A percentile compares a stretch with the other conserved stretches of the same genome.
These are phyloP conservation scores for Nycticebus coucang DNA, from an alignment of 2,113 vertebrate species.

Conservation along the genomic window DNA sequence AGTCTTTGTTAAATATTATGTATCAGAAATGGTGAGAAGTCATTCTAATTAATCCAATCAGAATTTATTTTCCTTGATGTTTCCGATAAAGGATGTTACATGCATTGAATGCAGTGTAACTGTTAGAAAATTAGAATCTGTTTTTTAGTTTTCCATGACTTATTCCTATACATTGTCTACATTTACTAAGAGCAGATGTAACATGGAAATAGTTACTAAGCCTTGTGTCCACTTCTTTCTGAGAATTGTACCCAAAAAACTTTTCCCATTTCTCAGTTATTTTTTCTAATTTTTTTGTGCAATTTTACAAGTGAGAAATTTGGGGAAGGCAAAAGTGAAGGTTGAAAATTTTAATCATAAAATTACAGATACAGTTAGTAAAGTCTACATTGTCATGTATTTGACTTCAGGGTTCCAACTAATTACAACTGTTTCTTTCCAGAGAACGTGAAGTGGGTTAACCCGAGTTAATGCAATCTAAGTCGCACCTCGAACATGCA, in stretches of 20 bases:
- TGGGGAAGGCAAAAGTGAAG: background rate
- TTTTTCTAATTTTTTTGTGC: background rate
- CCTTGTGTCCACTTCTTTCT: background rate
- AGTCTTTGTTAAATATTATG: background rate
- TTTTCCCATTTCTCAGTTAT: background rate
- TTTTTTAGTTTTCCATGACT: background rate
- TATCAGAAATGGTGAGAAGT: background rate
- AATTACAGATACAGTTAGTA: background rate
- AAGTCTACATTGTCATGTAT: background rate
- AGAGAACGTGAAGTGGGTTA: background rate
- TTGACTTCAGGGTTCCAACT: background rate
- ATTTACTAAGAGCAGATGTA: background rate
- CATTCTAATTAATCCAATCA: background rate
- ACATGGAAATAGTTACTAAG: background rate
- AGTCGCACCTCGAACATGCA: accelerated
- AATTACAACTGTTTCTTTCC: background rate
- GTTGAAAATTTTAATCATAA: background rate
- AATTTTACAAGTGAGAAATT: background rate
- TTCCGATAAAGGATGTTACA: background rate
- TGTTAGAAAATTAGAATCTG: background rate
- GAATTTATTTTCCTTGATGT: background rate
- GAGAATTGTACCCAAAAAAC: background rate
- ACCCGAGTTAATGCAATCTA: accelerated
- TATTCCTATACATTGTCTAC: background rate
- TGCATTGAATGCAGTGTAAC: background rate